These are phyloP conservation scores for Notarius lentiginosus DNA, from an alignment of 2,113 vertebrate species.

Conservation along the genomic window DNA sequence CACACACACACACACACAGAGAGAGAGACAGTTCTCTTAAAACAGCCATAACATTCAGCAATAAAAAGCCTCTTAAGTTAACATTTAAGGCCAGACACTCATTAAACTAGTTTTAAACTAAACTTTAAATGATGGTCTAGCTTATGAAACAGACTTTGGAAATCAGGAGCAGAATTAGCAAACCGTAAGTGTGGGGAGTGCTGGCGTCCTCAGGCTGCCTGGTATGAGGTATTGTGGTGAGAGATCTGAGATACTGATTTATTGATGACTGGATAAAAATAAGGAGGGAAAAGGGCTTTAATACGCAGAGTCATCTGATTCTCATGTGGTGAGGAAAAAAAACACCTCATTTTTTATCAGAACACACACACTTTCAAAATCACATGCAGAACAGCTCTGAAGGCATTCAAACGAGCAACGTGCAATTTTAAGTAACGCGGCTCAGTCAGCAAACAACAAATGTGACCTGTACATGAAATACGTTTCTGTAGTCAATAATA, in stretches of 20 bases:
- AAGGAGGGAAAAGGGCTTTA: background rate
- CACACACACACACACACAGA: background rate
- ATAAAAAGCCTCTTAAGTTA: background rate
- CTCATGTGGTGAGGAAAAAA: constrained; percentile 49
- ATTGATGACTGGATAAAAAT: background rate
- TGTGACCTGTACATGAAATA: background rate
- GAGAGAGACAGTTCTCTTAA: background rate
- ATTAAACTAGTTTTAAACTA: background rate
- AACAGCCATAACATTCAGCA: background rate
- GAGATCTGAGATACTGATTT: background rate
- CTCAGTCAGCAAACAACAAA: background rate
- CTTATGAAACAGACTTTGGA: background rate
- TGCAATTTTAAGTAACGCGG: background rate
- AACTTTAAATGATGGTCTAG: background rate
- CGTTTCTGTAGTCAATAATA: background rate
- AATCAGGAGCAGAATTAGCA: background rate
- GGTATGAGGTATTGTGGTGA: background rate
- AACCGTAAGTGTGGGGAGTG: background rate
- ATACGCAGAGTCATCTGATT: constrained; percentile 58
- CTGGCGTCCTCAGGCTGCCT: too few species aligned
- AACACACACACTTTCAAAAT: background rate
- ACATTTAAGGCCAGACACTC: background rate
- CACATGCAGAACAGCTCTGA: background rate
- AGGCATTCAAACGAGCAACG: background rate
- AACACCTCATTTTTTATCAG: background rate